Percentiles rank a stretch among this genome's conserved stretches.
Conservation (phyloP, 2,888 invertebrate species). For the Cosmia pyralina region DNA sequence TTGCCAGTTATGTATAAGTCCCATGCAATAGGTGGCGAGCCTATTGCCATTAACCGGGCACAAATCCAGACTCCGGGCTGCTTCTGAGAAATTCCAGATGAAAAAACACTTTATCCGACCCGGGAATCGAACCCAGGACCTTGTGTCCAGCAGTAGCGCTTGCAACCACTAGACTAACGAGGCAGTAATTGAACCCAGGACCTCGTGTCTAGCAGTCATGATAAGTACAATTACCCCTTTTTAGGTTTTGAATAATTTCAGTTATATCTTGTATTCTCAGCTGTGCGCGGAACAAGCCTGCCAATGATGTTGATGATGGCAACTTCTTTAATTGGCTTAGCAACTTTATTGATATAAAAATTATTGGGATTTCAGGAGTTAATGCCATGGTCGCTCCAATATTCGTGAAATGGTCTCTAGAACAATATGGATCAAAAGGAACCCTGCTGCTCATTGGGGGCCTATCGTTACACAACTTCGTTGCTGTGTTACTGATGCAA, state of each 20-base stretch:
- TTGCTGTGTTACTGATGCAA: constrained; percentile 52
- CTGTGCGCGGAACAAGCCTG: background rate
- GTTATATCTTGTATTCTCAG: background rate
- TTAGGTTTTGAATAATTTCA: background rate
- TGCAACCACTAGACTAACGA: too few species aligned
- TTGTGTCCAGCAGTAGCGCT: too few species aligned
- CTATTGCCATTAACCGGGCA: too few species aligned
- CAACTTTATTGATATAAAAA: background rate
- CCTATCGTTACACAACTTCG: constrained; percentile 38
- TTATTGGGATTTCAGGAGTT: constrained; percentile 25
- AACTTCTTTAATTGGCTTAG: background rate
- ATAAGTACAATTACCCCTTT: background rate
- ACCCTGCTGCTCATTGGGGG: constrained; percentile 44
- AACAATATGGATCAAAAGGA: constrained; percentile 43
- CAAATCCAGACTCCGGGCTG: too few species aligned
- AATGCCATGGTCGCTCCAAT: constrained; percentile 49
- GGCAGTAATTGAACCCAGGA: too few species aligned
- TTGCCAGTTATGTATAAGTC: too few species aligned
- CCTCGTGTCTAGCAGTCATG: background rate
- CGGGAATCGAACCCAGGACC: too few species aligned
- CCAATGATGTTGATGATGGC: background rate
- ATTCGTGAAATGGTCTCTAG: constrained; percentile 46
- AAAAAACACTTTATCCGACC: too few species aligned
- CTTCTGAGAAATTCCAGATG: too few species aligned
- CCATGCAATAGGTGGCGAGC: too few species aligned